Evolutionary conservation across 2,113 vertebrate genomes (phyloP).

Genomic region (Dromas ardeola): DNA sequence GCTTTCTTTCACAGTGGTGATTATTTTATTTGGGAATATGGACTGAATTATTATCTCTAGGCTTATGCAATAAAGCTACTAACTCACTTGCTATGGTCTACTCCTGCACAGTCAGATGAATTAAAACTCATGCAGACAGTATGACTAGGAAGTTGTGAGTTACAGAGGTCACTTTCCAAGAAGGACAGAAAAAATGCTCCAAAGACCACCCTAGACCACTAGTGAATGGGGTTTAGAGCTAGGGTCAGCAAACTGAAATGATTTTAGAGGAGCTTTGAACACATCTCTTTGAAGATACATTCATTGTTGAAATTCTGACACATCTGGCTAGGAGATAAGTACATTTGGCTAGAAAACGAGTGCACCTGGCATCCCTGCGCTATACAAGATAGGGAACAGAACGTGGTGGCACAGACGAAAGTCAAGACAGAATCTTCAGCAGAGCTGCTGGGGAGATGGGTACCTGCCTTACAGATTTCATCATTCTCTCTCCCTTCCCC

Average conservation of each 20-base stretch:
- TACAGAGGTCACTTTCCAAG: background rate
- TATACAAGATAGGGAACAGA: background rate
- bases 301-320: background rate
- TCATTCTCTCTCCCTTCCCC: background rate
- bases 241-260: background rate
- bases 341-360: background rate
- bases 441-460: background rate
- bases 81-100: background rate
- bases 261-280: background rate
- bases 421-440: background rate
- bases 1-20: background rate
- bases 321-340: background rate
- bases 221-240: background rate
- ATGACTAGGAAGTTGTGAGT: background rate
- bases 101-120: background rate
- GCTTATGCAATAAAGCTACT: background rate
- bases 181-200: background rate
- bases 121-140: background rate
- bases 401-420: background rate
- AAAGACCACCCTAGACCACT: background rate
- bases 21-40: background rate
- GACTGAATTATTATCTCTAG: background rate
- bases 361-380: rapidly evolving
- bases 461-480: rapidly evolving
- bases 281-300: background rate